Percentiles rank a stretch among this genome's conserved stretches.
phyloP scores from a whole-genome alignment of 2,797 vertebrate genomes.

The Trichosurus vulpecula region DNA sequence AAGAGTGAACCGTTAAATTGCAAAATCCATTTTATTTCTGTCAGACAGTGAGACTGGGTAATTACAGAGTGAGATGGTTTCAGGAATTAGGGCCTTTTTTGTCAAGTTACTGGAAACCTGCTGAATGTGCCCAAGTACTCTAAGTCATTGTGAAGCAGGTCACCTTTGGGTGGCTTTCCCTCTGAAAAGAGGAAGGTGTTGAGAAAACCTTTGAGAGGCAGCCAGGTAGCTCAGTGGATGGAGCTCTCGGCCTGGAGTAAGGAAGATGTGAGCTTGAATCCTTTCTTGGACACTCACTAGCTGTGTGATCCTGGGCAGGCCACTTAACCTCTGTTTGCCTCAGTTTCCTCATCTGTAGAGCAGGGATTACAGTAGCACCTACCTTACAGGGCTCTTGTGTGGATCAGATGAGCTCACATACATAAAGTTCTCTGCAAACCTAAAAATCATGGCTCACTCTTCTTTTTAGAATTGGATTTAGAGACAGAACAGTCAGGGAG shows the following conservation, averaged over 20 bases:
- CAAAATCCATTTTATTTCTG: slow-evolving; percentile 32
- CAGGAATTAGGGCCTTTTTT: slow-evolving; percentile 30
- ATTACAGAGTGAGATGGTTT: slow-evolving; percentile 19
- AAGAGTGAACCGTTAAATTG: slow-evolving; percentile 31
- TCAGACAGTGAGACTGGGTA: background rate
- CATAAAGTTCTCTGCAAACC: background rate
- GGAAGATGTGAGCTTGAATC: background rate
- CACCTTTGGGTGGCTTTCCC: background rate
- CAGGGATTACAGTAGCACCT: background rate
- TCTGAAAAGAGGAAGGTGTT: background rate
- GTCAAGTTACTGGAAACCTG: slow-evolving; percentile 13
- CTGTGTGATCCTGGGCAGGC: background rate
- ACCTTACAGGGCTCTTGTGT: background rate
- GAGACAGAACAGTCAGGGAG: background rate
- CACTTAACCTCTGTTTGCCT: background rate
- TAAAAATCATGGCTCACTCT: background rate
- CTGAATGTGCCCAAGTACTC: background rate
- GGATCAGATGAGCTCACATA: background rate
- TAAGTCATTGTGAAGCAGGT: background rate
- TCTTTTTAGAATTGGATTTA: background rate
- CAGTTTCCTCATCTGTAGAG: background rate
- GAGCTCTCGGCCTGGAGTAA: background rate
- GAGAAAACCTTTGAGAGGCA: background rate
- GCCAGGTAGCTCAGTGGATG: background rate
- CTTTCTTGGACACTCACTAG: background rate